Conservation (phyloP, 2,113 vertebrate genomes). For the Apodemus sylvaticus region DNA sequence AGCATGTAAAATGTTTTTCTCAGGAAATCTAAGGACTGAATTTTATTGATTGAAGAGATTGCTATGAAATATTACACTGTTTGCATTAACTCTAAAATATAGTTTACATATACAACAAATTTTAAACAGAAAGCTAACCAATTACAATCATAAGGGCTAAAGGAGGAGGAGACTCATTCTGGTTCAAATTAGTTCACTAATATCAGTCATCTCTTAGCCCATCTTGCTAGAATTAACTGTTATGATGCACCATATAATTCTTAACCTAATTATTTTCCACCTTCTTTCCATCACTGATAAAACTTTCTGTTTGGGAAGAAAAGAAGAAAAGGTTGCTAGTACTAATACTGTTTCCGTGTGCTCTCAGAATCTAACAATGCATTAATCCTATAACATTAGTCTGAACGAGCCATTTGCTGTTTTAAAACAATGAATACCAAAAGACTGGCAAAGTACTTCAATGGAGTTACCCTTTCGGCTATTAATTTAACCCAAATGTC, state of each 20-base stretch:
- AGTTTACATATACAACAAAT: conserved; percentile 53
- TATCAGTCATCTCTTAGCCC: background rate
- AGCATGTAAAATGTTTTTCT: background rate
- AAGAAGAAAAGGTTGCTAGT: conserved; percentile 12
- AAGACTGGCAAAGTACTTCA: conserved; percentile 54
- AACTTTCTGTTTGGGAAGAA: conserved; percentile 42
- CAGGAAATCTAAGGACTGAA: conserved; percentile 17
- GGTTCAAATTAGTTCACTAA: conserved; percentile 21
- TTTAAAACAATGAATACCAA: conserved; percentile 64
- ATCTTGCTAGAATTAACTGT: conserved; percentile 40
- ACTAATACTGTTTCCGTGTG: conserved; percentile 21
- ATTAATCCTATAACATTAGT: conserved; percentile 47
- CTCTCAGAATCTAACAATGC: conserved; percentile 46
- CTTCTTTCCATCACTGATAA: conserved; percentile 17
- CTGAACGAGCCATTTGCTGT: conserved; percentile 56
- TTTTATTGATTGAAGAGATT: conserved; percentile 52
- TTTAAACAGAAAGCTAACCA: conserved; percentile 17
- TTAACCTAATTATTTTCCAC: conserved; percentile 46
- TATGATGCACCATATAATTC: background rate
- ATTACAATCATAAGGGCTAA: background rate
- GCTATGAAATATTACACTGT: background rate
- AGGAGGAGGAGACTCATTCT: background rate
- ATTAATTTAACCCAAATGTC: conserved; percentile 65
- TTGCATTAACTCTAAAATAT: conserved; percentile 47
- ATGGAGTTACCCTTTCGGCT: conserved; percentile 44